Conservation (phyloP, 2,888 invertebrate species). For the Eupithecia insigniata region DNA sequence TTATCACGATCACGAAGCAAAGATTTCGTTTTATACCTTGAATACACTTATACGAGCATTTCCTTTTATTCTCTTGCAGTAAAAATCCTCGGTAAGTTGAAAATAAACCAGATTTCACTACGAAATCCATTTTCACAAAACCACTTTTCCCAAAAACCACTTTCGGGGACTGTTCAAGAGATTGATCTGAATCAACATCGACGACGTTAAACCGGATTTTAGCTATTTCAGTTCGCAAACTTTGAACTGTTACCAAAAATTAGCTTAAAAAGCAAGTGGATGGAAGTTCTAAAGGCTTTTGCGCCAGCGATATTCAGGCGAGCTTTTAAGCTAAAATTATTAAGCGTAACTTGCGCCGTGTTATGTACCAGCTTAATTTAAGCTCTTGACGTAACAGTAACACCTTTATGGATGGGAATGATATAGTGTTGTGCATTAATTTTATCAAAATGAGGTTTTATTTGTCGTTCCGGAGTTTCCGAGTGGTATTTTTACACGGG, state of each 20-base stretch:
- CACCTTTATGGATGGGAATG: constrained; percentile 46
- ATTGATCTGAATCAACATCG: constrained; percentile 32
- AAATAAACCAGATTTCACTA: constrained; percentile 10
- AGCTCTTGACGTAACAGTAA: constrained; percentile 59
- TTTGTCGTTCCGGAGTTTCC: not conserved
- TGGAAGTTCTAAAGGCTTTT: constrained; percentile 71
- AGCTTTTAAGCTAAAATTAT: constrained; percentile 83
- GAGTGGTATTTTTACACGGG: not conserved
- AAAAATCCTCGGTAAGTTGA: not conserved
- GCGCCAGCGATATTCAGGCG: constrained; percentile 71
- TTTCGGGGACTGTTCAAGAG: constrained; percentile 12
- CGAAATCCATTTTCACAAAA: constrained; percentile 9
- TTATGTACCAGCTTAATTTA: constrained; percentile 64
- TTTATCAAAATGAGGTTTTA: constrained; percentile 24
- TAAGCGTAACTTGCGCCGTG: constrained; percentile 73
- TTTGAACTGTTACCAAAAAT: constrained; percentile 69
- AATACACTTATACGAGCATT: constrained; percentile 3
- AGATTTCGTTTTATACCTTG: not conserved
- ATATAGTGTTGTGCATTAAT: constrained; percentile 26
- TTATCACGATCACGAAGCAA: not conserved
- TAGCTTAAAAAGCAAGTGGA: constrained; percentile 69
- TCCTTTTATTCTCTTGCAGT: constrained; percentile 2
- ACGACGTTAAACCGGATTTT: constrained; percentile 22
- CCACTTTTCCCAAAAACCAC: not conserved
- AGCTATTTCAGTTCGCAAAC: constrained; percentile 38